phyloP scores from a whole-genome alignment of 1,140 invertebrate species.

The Magallana gigas region DNA sequence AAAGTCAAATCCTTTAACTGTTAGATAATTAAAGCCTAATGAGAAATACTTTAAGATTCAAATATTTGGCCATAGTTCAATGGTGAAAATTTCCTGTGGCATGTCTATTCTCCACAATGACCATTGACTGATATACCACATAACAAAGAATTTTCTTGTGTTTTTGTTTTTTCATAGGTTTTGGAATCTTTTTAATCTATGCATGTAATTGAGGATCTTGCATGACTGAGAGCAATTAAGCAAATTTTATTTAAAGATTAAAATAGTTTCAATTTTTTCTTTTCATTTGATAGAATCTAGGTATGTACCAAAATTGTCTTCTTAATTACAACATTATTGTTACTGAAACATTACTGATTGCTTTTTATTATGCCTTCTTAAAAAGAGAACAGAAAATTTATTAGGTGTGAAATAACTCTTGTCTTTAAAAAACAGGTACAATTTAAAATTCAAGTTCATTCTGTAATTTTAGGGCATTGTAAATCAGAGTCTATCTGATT shows the following conservation, averaged over 20 bases:
- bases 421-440: background rate
- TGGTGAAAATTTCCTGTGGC: background rate
- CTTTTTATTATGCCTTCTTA: conserved; percentile 1
- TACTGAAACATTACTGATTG: background rate
- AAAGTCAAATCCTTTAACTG: conserved; percentile 35
- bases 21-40: conserved; percentile 32
- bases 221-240: background rate
- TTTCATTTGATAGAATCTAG: background rate
- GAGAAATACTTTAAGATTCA: background rate
- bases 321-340: background rate
- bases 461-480: conserved; percentile 18
- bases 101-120: background rate
- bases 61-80: conserved; percentile 12
- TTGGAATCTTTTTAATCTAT: background rate
- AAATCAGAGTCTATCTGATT: conserved; percentile 28
- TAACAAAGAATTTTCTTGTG: background rate
- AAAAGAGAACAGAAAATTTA: background rate
- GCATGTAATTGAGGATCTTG: background rate
- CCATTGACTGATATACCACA: background rate
- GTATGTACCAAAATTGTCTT: background rate
- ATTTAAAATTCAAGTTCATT: background rate
- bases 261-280: conserved; percentile 26
- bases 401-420: background rate
- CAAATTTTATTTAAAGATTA: background rate
- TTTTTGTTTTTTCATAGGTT: background rate